These are phyloP conservation scores for Stegastes partitus DNA, from an alignment of 2,113 vertebrate species.

Conservation along the genomic window DNA sequence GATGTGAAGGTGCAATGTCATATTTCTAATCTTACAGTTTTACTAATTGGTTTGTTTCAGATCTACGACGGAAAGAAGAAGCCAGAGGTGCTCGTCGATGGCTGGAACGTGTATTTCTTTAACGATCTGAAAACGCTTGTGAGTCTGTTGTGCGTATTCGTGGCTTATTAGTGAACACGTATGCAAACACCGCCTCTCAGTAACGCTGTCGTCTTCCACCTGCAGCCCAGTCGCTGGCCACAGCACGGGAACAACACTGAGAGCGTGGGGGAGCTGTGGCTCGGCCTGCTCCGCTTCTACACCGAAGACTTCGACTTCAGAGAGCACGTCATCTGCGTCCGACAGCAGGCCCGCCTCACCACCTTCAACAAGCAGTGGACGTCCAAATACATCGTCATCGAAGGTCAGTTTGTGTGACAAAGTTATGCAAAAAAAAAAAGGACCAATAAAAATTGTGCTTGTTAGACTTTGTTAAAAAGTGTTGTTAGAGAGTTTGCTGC, in stretches of 20 bases:
- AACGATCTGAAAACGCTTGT: slow-evolving; percentile 88
- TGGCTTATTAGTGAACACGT: not conserved
- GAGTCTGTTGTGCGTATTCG: slow-evolving; percentile 31
- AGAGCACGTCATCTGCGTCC: slow-evolving; percentile 93
- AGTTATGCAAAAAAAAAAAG: not conserved
- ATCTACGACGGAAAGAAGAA: slow-evolving; percentile 90
- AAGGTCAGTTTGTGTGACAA: slow-evolving; percentile 84
- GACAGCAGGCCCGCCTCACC: slow-evolving; percentile 91
- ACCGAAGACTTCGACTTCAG: slow-evolving; percentile 97
- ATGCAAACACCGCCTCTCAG: not conserved
- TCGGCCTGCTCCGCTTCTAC: slow-evolving; percentile 94
- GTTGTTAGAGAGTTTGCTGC: too few relatives aligned
- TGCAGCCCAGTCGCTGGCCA: slow-evolving; percentile 88
- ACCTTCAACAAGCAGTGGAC: slow-evolving; percentile 99
- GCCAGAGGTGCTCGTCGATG: slow-evolving; percentile 92
- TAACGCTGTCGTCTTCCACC: not conserved
- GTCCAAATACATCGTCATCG: slow-evolving; percentile 96
- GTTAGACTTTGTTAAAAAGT: too few relatives aligned
- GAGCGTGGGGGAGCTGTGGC: slow-evolving; percentile 93
- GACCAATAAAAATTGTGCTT: not conserved
- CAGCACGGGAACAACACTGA: slow-evolving; percentile 89
- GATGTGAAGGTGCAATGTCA: not conserved
- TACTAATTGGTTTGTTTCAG: slow-evolving; percentile 80
- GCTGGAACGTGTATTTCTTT: slow-evolving; percentile 96
- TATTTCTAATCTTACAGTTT: not conserved